Conservation (phyloP, 2,113 vertebrate genomes). For the Muntiacus reevesi region DNA sequence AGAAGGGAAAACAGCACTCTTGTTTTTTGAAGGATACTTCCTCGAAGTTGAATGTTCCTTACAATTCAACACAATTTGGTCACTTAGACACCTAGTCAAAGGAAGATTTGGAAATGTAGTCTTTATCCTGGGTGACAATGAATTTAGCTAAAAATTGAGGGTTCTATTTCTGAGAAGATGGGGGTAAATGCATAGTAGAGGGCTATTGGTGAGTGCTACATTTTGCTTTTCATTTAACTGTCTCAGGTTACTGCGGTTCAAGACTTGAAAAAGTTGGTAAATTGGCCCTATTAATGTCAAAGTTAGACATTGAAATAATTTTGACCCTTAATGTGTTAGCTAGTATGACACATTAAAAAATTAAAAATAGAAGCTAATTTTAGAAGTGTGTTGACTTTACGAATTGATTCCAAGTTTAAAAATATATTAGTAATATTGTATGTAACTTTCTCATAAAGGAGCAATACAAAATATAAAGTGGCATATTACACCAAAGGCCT, state of each 20-base stretch:
- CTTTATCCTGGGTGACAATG: background rate
- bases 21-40: background rate
- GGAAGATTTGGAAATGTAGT: background rate
- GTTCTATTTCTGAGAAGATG: background rate
- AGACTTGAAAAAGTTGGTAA: background rate
- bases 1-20: background rate
- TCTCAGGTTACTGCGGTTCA: background rate
- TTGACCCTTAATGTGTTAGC: background rate
- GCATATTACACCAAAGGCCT: background rate
- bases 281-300: background rate
- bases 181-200: background rate
- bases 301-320: background rate
- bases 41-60: background rate
- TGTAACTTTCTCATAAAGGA: constrained; percentile 9
- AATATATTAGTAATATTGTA: background rate
- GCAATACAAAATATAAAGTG: background rate
- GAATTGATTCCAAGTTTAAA: background rate
- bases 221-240: background rate
- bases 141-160: background rate
- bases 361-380: background rate
- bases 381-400: background rate
- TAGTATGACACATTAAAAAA: background rate
- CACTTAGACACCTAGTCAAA: background rate
- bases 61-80: background rate
- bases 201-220: background rate